phyloP scores from a whole-genome alignment of 1,140 invertebrate species.

The Eurosta solidaginis region DNA sequence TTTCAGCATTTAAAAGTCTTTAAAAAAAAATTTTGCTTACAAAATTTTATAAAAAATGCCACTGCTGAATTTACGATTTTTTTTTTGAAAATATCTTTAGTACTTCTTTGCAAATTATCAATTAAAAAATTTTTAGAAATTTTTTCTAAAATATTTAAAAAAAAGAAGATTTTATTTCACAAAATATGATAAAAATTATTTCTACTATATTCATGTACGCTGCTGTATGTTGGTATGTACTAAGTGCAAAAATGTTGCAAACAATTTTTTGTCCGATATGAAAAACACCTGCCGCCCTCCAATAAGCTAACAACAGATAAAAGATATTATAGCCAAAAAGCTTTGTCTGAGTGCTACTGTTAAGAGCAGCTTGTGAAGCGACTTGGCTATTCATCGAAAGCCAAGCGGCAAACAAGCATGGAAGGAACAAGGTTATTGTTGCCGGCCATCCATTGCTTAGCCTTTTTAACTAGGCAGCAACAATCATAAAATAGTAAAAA shows the following conservation, averaged over 20 bases:
- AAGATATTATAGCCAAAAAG: background rate
- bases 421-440: background rate
- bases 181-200: no score
- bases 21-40: no score
- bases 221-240: no score
- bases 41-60: no score
- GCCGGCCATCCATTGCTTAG: background rate
- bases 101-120: no score
- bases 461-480: background rate
- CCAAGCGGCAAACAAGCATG: background rate
- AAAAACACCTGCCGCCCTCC: constrained; percentile 11
- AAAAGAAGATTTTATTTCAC: no score
- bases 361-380: background rate
- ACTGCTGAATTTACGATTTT: no score
- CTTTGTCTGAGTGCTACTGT: background rate
- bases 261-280: background rate
- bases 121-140: no score
- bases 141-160: no score
- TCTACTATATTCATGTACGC: no score
- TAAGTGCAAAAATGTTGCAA: background rate
- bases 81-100: no score
- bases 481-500: constrained; percentile 12
- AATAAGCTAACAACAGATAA: background rate
- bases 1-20: no score
- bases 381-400: background rate